phyloP scores from a whole-genome alignment of 1,140 invertebrate species.

The Brachionus asplanchnoidis region DNA sequence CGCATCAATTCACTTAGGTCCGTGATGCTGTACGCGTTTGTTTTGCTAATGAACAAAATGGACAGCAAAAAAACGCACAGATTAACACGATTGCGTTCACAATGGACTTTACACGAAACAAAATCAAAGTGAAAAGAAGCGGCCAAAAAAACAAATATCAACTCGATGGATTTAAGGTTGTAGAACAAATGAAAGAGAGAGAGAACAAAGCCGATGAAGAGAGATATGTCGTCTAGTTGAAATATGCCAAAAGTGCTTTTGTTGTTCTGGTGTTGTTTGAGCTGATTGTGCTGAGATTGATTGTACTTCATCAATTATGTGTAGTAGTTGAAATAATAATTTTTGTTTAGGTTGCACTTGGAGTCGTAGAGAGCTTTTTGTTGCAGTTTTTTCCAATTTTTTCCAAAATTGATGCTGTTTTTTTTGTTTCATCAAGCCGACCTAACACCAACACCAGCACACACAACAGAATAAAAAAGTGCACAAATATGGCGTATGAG shows the following conservation, averaged over 20 bases:
- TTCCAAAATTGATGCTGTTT: neutral
- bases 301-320: neutral
- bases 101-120: constrained; percentile 1
- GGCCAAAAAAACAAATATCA: constrained; percentile 16
- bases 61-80: neutral
- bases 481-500: neutral
- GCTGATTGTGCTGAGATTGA: constrained; percentile 15
- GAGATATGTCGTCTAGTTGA: constrained; percentile 19
- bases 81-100: neutral
- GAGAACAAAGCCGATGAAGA: neutral
- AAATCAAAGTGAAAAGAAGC: neutral
- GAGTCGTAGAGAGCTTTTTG: neutral
- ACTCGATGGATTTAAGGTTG: neutral
- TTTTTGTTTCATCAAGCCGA: neutral
- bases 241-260: neutral
- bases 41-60: neutral
- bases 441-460: neutral
- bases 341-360: neutral
- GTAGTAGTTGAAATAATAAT: constrained; percentile 35
- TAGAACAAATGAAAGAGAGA: constrained; percentile 36
- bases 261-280: constrained; percentile 33
- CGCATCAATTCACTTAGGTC: neutral
- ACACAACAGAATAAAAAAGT: constrained; percentile 1
- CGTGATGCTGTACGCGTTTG: neutral
- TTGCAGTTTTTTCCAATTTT: constrained; percentile 19